These are phyloP conservation scores for Saturnia japonica DNA, from an alignment of 2,888 invertebrate species.

Conservation along the genomic window DNA sequence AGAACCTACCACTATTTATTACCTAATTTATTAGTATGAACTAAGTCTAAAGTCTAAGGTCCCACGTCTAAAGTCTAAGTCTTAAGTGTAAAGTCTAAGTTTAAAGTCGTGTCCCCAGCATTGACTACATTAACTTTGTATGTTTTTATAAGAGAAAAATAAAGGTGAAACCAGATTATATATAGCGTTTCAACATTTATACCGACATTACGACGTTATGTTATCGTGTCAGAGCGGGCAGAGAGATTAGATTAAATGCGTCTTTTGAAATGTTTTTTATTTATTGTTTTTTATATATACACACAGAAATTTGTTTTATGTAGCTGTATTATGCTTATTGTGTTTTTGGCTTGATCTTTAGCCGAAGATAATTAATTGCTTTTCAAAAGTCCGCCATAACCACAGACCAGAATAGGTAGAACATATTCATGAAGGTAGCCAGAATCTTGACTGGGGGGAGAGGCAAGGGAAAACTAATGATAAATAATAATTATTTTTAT, in stretches of 20 bases:
- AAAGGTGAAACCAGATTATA: conserved; percentile 9
- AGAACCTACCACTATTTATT: no score
- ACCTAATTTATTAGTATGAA: no score
- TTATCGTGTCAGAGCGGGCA: neutral
- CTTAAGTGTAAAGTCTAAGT: no score
- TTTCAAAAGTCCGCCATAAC: neutral
- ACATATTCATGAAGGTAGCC: no score
- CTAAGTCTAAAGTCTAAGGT: no score
- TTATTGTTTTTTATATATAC: neutral
- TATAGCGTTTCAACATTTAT: neutral
- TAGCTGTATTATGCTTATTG: neutral
- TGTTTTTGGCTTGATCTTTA: neutral
- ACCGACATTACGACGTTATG: neutral
- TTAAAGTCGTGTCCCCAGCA: no score
- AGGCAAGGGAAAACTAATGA: no score
- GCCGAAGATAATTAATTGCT: neutral
- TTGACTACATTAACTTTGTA: no score
- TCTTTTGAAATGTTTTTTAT: neutral
- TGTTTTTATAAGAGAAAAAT: neutral
- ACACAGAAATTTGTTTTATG: neutral
- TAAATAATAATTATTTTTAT: no score
- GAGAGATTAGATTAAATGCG: neutral
- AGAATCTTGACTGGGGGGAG: no score
- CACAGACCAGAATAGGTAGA: no score
- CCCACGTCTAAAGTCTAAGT: no score